phyloP scores from a whole-genome alignment of 2,113 vertebrate species.

The Bubalus kerabau region DNA sequence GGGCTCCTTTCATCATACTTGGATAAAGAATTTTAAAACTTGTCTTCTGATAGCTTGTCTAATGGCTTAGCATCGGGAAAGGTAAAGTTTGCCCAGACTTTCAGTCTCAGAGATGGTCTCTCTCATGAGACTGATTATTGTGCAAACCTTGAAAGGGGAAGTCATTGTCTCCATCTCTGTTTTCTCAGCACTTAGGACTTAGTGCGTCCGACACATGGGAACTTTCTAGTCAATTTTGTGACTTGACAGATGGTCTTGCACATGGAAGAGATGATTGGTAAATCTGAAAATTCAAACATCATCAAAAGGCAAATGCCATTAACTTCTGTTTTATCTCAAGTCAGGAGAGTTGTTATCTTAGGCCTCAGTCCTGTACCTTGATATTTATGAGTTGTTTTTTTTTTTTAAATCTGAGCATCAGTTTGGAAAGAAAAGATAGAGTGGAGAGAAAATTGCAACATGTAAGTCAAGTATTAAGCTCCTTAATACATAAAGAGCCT shows the following conservation, averaged over 20 bases:
- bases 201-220: neutral
- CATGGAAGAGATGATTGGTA: neutral
- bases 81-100: neutral
- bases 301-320: neutral
- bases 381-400: neutral
- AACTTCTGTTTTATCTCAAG: neutral
- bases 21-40: neutral
- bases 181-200: neutral
- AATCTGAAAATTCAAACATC: neutral
- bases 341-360: neutral
- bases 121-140: neutral
- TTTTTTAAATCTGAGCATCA: neutral
- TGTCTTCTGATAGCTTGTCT: neutral
- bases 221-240: neutral
- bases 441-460: neutral
- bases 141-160: neutral
- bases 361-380: neutral
- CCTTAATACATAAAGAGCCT: neutral
- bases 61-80: neutral
- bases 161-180: neutral
- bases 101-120: neutral
- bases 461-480: neutral
- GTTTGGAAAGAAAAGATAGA: neutral
- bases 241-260: neutral
- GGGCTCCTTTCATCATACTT: neutral